These are phyloP conservation scores for Bibio marci DNA, from an alignment of 2,888 invertebrate genomes.

Conservation along the genomic window DNA sequence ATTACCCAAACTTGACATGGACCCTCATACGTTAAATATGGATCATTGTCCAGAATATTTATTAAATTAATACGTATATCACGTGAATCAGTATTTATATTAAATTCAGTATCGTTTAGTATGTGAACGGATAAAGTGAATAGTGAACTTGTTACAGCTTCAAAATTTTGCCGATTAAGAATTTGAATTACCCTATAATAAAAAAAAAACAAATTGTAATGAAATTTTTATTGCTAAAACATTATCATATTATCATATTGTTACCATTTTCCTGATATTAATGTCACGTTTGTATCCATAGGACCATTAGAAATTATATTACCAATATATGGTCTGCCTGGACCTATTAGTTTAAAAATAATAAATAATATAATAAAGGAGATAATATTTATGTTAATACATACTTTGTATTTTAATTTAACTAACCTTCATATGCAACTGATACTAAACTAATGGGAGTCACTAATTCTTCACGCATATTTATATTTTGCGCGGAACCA, in stretches of 20 bases:
- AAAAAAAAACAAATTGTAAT: background rate
- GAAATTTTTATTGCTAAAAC: too few species aligned
- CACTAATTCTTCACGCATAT: constrained; percentile 13
- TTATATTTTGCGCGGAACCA: constrained; percentile 10
- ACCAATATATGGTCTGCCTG: background rate
- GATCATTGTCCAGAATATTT: constrained; percentile 35
- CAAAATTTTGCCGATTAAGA: constrained; percentile 35
- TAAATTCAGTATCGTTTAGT: constrained; percentile 27
- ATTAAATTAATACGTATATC: constrained; percentile 14
- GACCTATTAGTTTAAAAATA: background rate
- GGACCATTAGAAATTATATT: background rate
- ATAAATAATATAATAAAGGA: background rate
- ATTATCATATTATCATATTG: too few species aligned
- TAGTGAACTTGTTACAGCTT: too few species aligned
- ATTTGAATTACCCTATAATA: constrained; percentile 16
- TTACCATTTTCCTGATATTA: too few species aligned
- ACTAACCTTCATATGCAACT: constrained; percentile 13
- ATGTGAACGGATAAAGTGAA: constrained; percentile 29
- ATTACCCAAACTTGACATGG: constrained; percentile 31
- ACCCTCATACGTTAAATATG: constrained; percentile 30
- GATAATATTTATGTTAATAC: too few species aligned
- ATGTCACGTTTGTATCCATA: too few species aligned
- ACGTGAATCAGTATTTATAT: constrained; percentile 15
- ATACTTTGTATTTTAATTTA: too few species aligned
- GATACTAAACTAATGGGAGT: constrained; percentile 13